Base-by-base conservation (phyloP, 1,140 invertebrate genomes). In the Zeugodacus cucurbitae region DNA sequence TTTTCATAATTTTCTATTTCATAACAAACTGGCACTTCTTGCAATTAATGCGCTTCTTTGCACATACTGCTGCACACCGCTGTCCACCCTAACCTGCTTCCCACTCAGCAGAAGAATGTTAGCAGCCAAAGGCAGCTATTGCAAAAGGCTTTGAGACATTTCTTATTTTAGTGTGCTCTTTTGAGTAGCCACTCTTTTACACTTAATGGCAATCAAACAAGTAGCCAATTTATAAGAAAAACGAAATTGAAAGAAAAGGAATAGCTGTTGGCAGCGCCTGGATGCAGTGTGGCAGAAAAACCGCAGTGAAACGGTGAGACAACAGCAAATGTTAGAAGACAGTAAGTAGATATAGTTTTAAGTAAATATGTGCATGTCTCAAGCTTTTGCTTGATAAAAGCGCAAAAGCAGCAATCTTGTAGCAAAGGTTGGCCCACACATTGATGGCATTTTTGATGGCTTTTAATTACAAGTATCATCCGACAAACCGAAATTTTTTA, bases 21-120 rank as follows among this genome's bases (percentile, higher is more conserved):
- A 78, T 87, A 29, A 64, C 87, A 48, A 57, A 64, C 41, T 82
- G 78, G 64, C 82, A 87, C 88, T 90, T 89, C 88, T 89, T 78
- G 88, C 89, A 90, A 70, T 87, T 57, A 86, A 48, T 41, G 32
- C 37, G 34, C 57, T 54, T 86, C 70, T 57, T 85, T 70, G 57
- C 37, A 87, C 85, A 57, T 54, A 58, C 58, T 44, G 14, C 26
- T 26, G 48, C 54, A 48, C 5, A n/a, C 41, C 29, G 29, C 41
- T n/a, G 74, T n/a, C 85, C 37, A 37, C 17, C 32, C 1, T 26
- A 88, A 4, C 34, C n/a, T 26, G 58, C 58, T 57, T n/a, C 20
- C 29, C 37, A 20, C 41, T 11, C 7, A 6, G 29, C 70, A 2
- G 37, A 41, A 78, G 37, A 37, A 78, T 1, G 22, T 34, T 20